Conservation (phyloP, 1,140 invertebrate genomes). For the Cydia splendana region DNA sequence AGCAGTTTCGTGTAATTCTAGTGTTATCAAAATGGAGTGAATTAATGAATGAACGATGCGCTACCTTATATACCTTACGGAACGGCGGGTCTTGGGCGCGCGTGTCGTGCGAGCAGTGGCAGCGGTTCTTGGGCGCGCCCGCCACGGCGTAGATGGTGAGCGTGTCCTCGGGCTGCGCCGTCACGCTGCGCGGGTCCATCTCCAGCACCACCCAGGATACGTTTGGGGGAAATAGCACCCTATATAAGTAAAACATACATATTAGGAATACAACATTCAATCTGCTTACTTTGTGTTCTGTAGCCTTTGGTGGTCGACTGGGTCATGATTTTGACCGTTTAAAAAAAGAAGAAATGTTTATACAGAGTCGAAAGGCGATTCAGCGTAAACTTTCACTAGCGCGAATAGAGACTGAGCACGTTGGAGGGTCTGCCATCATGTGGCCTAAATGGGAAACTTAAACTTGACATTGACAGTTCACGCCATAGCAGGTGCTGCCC, state of each 20-base stretch:
- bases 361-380: too few species aligned
- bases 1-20: background rate
- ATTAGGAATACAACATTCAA: too few species aligned
- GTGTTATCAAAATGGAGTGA: constrained; percentile 36
- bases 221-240: constrained; percentile 92
- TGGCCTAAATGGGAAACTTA: too few species aligned
- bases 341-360: too few species aligned
- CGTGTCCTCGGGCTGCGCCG: constrained; percentile 95
- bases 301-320: too few species aligned
- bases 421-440: too few species aligned
- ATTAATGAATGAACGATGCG: constrained; percentile 49
- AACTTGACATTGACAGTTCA: too few species aligned
- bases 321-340: too few species aligned
- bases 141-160: constrained; percentile 88
- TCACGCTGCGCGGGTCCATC: constrained; percentile 95
- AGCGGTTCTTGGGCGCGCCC: constrained; percentile 54
- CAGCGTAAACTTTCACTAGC: too few species aligned
- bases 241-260: constrained; percentile 53
- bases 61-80: constrained; percentile 72
- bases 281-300: too few species aligned
- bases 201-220: constrained; percentile 96
- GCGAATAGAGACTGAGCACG: too few species aligned
- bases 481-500: too few species aligned
- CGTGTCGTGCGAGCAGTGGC: constrained; percentile 54
- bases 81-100: constrained; percentile 57